These are phyloP conservation scores for Polylopha cassiicola DNA, from an alignment of 2,888 invertebrate species.

Conservation along the genomic window DNA sequence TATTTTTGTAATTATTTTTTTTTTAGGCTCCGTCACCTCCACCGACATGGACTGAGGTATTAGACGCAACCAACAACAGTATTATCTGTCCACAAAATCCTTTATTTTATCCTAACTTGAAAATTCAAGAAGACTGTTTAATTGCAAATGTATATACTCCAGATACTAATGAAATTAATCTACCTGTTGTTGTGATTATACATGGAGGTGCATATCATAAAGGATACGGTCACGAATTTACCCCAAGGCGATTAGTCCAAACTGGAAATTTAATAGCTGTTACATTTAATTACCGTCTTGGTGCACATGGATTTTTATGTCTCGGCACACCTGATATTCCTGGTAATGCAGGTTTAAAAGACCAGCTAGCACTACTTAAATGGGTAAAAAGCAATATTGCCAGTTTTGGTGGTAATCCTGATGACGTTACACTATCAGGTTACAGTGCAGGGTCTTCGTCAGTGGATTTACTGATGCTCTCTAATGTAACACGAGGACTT, in stretches of 20 bases:
- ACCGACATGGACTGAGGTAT: background rate
- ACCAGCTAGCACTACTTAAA: slow-evolving; percentile 4
- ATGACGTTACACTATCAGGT: slow-evolving; percentile 10
- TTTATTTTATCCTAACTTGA: background rate
- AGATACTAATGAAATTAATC: background rate
- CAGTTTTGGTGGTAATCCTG: slow-evolving; percentile 9
- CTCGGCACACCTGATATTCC: slow-evolving; percentile 1
- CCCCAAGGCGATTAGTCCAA: background rate
- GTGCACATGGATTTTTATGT: slow-evolving; percentile 1
- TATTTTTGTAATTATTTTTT: no score
- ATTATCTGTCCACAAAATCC: slow-evolving; percentile 1
- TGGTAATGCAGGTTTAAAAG: slow-evolving; percentile 2
- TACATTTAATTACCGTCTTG: background rate
- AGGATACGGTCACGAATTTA: background rate
- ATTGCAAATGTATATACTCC: slow-evolving; percentile 1
- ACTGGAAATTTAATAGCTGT: slow-evolving; percentile 1
- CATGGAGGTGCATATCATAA: background rate
- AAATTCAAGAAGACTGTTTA: background rate
- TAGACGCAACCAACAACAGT: background rate
- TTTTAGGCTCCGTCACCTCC: slow-evolving; percentile 1
- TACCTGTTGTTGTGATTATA: slow-evolving; percentile 1
- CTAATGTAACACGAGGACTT: slow-evolving; percentile 1
- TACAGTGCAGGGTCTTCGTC: slow-evolving; percentile 5
- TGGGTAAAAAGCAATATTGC: slow-evolving; percentile 13
- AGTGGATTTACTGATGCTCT: slow-evolving; percentile 5